Evolutionary conservation across 2,888 invertebrate species (phyloP), one percentile per base, ranked within the genome.

Genomic region (Drosophila pegasa): DNA sequence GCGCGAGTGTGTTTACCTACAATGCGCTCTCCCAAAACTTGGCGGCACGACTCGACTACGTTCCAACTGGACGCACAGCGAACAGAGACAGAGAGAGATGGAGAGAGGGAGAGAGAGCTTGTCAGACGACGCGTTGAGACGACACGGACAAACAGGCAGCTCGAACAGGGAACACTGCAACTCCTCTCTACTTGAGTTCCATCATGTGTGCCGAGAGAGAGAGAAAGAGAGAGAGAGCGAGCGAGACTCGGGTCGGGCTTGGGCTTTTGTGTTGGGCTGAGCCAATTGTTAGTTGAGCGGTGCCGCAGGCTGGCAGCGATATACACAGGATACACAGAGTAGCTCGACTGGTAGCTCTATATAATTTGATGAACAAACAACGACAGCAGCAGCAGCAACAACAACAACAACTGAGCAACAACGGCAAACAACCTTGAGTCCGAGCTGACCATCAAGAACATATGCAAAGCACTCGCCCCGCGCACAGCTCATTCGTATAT

Each of bases 1-100:
- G 87, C 83, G 83, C 88, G 83, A 88, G 88, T 88, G 88, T 88
- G 80, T 88, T 79, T 88, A 69, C 82, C 87, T 71, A 86, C 83
- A 78, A 75, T 81, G 70, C 68, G 84, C 85, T 80, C 79, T 67
- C 71, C 56, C 62, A 78, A 78, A 83, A 76, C 61, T 71, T 87
- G 80, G 64, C 78, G 65, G 81, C 78, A 71, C 78, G 73, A 77
- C 70, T 62, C 59, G 54, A 37, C 37, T 33, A 80, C 88, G 82
- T 83, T 83, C 87, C 82, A 70, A 83, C 71, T 83, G 82, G 82
- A 83, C 82, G 82, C 82, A 83, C 82, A 82, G 67, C 80, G 71
- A 52, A 35, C 69, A 43, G 20, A 37, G 60, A 31, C 20, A 51
- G 50, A 41, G 43, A 16, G 31, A 29, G 50, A 47, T 2, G 9